These are phyloP conservation scores for Lithophane leautieri DNA, from an alignment of 2,888 invertebrate species.

Conservation along the genomic window DNA sequence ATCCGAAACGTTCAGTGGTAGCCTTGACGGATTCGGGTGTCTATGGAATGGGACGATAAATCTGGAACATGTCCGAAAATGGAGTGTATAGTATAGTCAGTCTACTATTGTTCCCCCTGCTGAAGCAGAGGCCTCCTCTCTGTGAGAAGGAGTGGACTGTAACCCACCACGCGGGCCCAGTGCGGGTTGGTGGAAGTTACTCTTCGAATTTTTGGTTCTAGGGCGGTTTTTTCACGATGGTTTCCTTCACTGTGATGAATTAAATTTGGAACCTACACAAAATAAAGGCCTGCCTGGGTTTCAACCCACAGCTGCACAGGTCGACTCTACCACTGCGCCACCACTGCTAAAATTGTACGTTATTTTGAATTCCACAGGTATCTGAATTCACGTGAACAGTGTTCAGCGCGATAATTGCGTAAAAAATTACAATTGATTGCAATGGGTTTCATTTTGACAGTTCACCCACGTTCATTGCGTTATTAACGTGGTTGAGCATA, in stretches of 20 bases:
- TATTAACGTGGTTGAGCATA: too few species aligned
- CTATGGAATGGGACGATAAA: neutral
- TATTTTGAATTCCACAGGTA: neutral
- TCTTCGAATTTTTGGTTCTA: neutral
- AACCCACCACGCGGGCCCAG: neutral
- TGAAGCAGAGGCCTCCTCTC: neutral
- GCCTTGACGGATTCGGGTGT: neutral
- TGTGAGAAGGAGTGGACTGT: neutral
- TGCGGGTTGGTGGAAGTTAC: neutral
- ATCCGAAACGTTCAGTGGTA: neutral
- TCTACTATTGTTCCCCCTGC: neutral
- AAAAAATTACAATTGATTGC: too few species aligned
- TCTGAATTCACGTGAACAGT: neutral
- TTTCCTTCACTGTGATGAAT: neutral
- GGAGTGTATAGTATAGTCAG: neutral
- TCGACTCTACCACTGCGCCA: too few species aligned
- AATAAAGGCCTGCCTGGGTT: neutral
- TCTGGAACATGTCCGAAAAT: neutral
- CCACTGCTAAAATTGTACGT: neutral
- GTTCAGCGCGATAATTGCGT: too few species aligned
- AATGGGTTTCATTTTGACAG: too few species aligned
- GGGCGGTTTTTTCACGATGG: neutral
- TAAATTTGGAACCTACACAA: neutral
- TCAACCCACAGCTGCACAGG: too few species aligned
- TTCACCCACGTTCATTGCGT: too few species aligned